Conservation (phyloP, 1,140 invertebrate species). For the Trichonephila clavipes region DNA sequence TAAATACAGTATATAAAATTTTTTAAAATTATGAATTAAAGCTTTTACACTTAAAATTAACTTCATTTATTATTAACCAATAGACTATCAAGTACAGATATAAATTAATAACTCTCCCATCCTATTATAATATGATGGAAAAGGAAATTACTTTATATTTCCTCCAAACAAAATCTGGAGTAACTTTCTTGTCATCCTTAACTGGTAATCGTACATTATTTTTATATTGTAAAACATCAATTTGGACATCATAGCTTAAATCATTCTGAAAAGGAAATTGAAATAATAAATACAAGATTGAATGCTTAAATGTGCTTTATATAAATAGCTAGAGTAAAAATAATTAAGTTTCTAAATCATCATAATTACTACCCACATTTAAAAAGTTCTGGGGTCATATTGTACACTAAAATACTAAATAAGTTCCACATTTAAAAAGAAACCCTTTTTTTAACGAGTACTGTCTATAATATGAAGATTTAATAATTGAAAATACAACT, state of each 20-base stretch:
- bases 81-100: no score
- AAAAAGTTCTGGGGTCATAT: neutral
- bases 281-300: neutral
- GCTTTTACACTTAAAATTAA: no score
- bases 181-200: slow-evolving; percentile 86
- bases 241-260: slow-evolving; percentile 91
- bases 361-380: neutral
- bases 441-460: no score
- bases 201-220: slow-evolving; percentile 91
- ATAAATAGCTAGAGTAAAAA: neutral
- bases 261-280: slow-evolving; percentile 83
- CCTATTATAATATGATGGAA: neutral
- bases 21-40: no score
- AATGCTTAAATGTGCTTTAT: neutral
- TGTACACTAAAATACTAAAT: neutral
- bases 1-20: no score
- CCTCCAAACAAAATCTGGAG: slow-evolving; percentile 91
- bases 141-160: slow-evolving; percentile 85
- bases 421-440: no score
- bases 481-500: no score
- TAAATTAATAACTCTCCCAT: no score
- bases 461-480: no score
- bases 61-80: no score
- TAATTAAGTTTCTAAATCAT: neutral
- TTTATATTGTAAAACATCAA: slow-evolving; percentile 93